Percentiles rank a stretch among this genome's conserved stretches.
Conservation (phyloP, 2,888 invertebrate genomes). For the Drosophila maculinotata region DNA sequence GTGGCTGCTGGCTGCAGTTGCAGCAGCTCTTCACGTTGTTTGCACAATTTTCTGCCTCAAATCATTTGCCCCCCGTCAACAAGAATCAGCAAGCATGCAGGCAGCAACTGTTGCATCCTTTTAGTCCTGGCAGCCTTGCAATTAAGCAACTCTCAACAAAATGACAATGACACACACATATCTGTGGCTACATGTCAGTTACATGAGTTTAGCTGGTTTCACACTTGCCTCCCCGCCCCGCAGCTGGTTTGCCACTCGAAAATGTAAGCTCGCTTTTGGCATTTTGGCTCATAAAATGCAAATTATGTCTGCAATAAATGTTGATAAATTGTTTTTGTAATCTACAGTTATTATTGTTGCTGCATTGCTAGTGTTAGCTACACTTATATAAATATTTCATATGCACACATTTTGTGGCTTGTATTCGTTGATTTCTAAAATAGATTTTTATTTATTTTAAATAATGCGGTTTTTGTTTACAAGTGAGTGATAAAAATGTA, state of each 20-base stretch:
- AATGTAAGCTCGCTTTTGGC: constrained; percentile 32
- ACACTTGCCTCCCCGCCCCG: neutral
- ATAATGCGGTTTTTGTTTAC: no score
- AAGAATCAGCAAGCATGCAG: constrained; percentile 1
- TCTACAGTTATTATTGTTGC: constrained; percentile 7
- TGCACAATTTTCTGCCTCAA: constrained; percentile 72
- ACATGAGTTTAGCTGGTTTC: constrained; percentile 30
- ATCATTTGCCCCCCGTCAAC: constrained; percentile 34
- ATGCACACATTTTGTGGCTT: neutral
- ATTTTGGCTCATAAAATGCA: constrained; percentile 54
- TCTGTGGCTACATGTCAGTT: constrained; percentile 28
- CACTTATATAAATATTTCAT: constrained; percentile 8
- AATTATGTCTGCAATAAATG: constrained; percentile 72
- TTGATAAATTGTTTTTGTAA: constrained; percentile 71
- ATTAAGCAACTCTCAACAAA: constrained; percentile 80
- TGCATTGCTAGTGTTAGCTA: constrained; percentile 7
- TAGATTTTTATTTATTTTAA: no score
- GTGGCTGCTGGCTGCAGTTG: constrained; percentile 32
- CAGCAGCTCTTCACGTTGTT: constrained; percentile 47
- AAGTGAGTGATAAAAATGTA: no score
- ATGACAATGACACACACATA: constrained; percentile 64
- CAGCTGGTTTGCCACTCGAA: constrained; percentile 8
- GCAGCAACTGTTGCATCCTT: constrained; percentile 53
- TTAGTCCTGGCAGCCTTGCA: constrained; percentile 59
- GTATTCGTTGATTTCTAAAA: no score